Conservation (phyloP, 1,140 invertebrate genomes). For the Goniozus legneri region DNA sequence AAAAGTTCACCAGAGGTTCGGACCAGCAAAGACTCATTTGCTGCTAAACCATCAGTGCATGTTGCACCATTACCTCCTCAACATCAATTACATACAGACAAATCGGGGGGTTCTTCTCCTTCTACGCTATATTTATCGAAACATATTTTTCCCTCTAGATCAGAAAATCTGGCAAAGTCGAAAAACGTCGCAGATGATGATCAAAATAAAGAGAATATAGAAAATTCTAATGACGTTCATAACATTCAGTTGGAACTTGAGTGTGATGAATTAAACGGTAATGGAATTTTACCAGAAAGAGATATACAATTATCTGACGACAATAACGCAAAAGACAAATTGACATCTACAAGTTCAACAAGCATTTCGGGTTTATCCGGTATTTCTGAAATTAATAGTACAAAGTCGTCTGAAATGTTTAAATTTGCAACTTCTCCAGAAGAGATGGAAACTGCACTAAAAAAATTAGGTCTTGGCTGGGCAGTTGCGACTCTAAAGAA, state of each 20-base stretch:
- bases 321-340: slow-evolving; percentile 16
- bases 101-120: not conserved
- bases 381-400: slow-evolving; percentile 43
- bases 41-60: slow-evolving; percentile 23
- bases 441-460: slow-evolving; percentile 55
- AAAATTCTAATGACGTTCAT: too few species aligned
- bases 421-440: slow-evolving; percentile 48
- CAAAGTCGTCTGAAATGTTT: slow-evolving; percentile 33
- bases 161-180: not conserved
- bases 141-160: not conserved
- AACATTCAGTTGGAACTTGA: too few species aligned
- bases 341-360: slow-evolving; percentile 33
- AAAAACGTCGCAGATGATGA: not conserved
- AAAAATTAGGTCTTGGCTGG: slow-evolving; percentile 63
- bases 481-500: slow-evolving; percentile 65
- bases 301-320: not conserved
- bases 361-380: slow-evolving; percentile 44
- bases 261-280: too few species aligned
- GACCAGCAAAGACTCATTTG: slow-evolving; percentile 3
- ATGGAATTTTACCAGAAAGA: not conserved
- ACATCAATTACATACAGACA: not conserved
- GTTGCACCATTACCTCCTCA: slow-evolving; percentile 21
- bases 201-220: not conserved
- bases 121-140: not conserved
- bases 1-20: slow-evolving; percentile 16